A percentile compares a stretch with the other conserved stretches of the same genome.
Evolutionary conservation across 2,888 invertebrate species (phyloP).

Genomic region (Sepiola atlantica): DNA sequence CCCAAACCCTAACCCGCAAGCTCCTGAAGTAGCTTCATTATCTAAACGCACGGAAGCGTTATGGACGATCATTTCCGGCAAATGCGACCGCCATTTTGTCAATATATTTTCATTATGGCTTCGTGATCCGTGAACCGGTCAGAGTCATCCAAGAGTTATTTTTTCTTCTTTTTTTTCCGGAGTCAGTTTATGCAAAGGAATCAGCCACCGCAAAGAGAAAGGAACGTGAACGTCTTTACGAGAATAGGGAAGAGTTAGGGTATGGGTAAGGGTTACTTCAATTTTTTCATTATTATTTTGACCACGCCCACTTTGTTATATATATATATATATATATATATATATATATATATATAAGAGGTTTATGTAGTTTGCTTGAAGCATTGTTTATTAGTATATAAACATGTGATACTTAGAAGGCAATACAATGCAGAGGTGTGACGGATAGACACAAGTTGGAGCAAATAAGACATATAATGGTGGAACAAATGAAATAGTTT

Average conservation of each 20-base stretch:
- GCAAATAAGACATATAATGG: too few relatives aligned
- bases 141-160: neutral
- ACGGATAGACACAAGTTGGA: too few relatives aligned
- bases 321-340: too few relatives aligned
- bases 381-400: too few relatives aligned
- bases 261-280: too few relatives aligned
- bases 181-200: neutral
- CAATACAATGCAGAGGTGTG: too few relatives aligned
- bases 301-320: too few relatives aligned
- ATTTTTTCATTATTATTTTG: too few relatives aligned
- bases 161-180: neutral
- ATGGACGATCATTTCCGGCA: neutral
- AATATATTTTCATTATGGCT: neutral
- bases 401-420: too few relatives aligned
- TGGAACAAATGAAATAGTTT: too few relatives aligned
- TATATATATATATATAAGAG: too few relatives aligned
- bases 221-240: neutral
- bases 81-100: neutral
- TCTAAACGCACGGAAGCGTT: neutral
- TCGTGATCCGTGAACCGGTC: slow-evolving; percentile 32
- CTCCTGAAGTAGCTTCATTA: neutral
- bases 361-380: too few relatives aligned
- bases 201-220: neutral
- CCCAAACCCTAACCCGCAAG: neutral
- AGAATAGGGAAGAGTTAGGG: neutral